Conservation (phyloP, 64 coral and sea anemone genomes). For the Dendronephthya gigantea region DNA sequence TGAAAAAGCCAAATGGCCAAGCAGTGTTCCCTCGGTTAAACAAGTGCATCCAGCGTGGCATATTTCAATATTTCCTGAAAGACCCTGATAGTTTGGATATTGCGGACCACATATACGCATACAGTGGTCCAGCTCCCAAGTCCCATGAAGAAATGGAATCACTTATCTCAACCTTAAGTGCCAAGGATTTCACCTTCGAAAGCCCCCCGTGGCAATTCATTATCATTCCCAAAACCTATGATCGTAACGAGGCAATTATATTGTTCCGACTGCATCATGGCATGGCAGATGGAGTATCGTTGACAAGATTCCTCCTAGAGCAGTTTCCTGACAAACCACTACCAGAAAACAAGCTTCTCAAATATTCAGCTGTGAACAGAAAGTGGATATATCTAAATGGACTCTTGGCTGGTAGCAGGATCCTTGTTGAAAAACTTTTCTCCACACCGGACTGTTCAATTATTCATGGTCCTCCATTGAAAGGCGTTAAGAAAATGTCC, state of each 20-base stretch:
- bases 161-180: slow-evolving; percentile 52
- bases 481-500: slow-evolving; percentile 68
- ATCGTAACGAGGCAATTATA: slow-evolving; percentile 18
- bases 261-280: slow-evolving; percentile 62
- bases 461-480: slow-evolving; percentile 55
- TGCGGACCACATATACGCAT: slow-evolving; percentile 71
- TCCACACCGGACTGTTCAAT: slow-evolving; percentile 42
- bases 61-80: slow-evolving; percentile 88
- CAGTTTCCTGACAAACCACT: slow-evolving; percentile 44
- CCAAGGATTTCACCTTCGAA: slow-evolving; percentile 33
- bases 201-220: slow-evolving; percentile 70
- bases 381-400: slow-evolving; percentile 46
- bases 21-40: slow-evolving; percentile 43
- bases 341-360: slow-evolving; percentile 38
- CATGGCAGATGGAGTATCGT: slow-evolving; percentile 68
- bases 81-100: slow-evolving; percentile 63
- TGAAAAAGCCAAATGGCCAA: slow-evolving; percentile 46
- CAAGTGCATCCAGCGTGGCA: slow-evolving; percentile 44
- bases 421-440: slow-evolving; percentile 27
- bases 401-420: slow-evolving; percentile 26
- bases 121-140: slow-evolving; percentile 44
- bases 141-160: slow-evolving; percentile 62
- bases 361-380: slow-evolving; percentile 42
- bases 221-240: slow-evolving; percentile 57
- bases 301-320: slow-evolving; percentile 45